Conservation (phyloP, 2,797 vertebrate species). For the Pangasius mekongensis region DNA sequence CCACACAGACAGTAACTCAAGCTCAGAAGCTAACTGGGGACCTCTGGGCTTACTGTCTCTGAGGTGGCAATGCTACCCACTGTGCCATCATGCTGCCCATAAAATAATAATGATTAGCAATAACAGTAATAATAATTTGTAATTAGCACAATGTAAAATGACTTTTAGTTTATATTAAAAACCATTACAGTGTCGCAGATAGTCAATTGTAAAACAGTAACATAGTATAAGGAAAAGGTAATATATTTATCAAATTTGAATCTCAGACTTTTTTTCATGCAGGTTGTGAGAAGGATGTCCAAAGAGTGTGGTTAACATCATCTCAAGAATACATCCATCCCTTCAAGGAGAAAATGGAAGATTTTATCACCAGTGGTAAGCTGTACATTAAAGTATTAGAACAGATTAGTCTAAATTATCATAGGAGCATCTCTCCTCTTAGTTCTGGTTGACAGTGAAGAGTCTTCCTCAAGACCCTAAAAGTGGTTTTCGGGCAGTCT, state of each 20-base stretch:
- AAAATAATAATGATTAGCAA: not conserved
- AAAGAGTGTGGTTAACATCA: slow-evolving; percentile 83
- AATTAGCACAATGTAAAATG: not conserved
- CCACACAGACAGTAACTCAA: not conserved
- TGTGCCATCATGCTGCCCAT: not conserved
- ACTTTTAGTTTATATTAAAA: not conserved
- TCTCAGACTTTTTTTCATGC: slow-evolving; percentile 57
- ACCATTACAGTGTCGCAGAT: not conserved
- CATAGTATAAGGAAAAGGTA: not conserved
- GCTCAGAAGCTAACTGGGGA: not conserved
- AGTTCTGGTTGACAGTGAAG: not conserved
- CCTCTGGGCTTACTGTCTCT: not conserved
- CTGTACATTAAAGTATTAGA: not conserved
- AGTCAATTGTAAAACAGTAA: not conserved
- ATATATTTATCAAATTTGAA: not conserved
- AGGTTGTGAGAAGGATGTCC: slow-evolving; percentile 87
- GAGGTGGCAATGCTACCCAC: not conserved
- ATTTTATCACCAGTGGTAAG: slow-evolving; percentile 87
- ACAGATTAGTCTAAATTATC: not conserved
- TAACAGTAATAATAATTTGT: not conserved
- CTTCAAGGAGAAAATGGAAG: slow-evolving; percentile 90
- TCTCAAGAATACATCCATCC: slow-evolving; percentile 87
- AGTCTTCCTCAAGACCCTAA: not conserved
- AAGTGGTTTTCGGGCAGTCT: not conserved
- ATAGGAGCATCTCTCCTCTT: not conserved